Conservation (phyloP, 2,888 invertebrate genomes). For the Galeopsomyia nigrocyanea region DNA sequence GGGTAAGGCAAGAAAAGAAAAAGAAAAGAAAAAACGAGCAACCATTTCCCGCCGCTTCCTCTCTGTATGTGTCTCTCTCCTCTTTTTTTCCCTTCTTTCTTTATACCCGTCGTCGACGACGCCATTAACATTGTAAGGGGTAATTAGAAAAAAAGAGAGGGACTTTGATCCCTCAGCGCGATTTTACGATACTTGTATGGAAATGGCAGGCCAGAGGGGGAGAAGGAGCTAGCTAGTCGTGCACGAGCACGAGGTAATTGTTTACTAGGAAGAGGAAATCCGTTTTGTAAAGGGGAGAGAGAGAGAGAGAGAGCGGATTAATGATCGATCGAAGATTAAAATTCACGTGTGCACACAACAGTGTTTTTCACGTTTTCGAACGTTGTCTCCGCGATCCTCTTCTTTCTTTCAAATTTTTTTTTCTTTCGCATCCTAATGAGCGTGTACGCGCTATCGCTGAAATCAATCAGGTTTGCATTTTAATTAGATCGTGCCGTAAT, state of each 20-base stretch:
- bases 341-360: too few species aligned
- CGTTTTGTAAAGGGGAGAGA: neutral
- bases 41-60: constrained; percentile 56
- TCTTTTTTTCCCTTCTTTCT: constrained; percentile 32
- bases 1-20: neutral
- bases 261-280: constrained; percentile 10
- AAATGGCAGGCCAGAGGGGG: constrained; percentile 27
- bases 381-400: too few species aligned
- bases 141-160: constrained; percentile 50
- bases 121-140: constrained; percentile 51
- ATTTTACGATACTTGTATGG: constrained; percentile 44
- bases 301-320: too few species aligned
- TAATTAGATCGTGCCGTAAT: too few species aligned
- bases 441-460: too few species aligned
- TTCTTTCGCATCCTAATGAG: too few species aligned
- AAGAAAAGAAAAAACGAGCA: constrained; percentile 17
- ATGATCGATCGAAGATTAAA: too few species aligned
- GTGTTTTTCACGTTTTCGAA: too few species aligned
- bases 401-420: too few species aligned
- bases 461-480: too few species aligned
- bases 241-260: constrained; percentile 9
- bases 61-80: constrained; percentile 32
- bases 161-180: constrained; percentile 40
- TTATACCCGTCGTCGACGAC: constrained; percentile 41
- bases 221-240: neutral